Percentiles rank a stretch among this genome's conserved stretches.
phyloP scores from a whole-genome alignment of 1,140 invertebrate species.

The Prorops nasuta region DNA sequence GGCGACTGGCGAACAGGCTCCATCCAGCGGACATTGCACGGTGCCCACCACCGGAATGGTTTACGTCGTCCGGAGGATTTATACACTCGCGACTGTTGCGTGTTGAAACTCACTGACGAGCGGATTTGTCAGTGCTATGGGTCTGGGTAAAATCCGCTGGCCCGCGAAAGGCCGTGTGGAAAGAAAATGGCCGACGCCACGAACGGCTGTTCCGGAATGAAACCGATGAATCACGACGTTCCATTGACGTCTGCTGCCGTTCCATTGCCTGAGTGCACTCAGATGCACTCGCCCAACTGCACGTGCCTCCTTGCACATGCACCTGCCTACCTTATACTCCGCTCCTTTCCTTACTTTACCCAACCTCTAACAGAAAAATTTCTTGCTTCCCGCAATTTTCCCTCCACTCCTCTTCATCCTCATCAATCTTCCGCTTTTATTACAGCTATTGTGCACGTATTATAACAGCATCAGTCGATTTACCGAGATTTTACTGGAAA shows the following conservation, averaged over 20 bases:
- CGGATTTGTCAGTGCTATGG: slow-evolving; percentile 34
- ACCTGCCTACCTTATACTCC: background rate
- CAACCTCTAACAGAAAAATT: too few species aligned
- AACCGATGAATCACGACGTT: slow-evolving; percentile 21
- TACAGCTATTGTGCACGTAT: too few species aligned
- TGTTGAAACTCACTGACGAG: slow-evolving; percentile 33
- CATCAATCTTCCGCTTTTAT: too few species aligned
- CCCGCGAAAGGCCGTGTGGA: background rate
- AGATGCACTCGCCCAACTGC: background rate
- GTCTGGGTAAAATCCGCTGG: background rate
- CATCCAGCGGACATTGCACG: slow-evolving; percentile 6
- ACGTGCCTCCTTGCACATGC: background rate
- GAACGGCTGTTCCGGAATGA: background rate
- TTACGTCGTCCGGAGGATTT: slow-evolving; percentile 10
- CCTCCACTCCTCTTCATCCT: background rate
- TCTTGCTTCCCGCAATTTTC: background rate
- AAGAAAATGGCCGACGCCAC: background rate
- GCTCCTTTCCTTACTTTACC: background rate
- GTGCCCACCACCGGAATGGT: slow-evolving; percentile 13
- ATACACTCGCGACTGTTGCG: slow-evolving; percentile 9
- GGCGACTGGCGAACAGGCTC: slow-evolving; percentile 10
- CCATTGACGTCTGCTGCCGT: slow-evolving; percentile 15
- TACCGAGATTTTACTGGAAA: background rate
- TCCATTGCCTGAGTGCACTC: slow-evolving; percentile 1
- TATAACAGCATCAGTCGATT: too few species aligned